Conservation (phyloP, 2,888 invertebrate species). For the Ochropacha duplaris region DNA sequence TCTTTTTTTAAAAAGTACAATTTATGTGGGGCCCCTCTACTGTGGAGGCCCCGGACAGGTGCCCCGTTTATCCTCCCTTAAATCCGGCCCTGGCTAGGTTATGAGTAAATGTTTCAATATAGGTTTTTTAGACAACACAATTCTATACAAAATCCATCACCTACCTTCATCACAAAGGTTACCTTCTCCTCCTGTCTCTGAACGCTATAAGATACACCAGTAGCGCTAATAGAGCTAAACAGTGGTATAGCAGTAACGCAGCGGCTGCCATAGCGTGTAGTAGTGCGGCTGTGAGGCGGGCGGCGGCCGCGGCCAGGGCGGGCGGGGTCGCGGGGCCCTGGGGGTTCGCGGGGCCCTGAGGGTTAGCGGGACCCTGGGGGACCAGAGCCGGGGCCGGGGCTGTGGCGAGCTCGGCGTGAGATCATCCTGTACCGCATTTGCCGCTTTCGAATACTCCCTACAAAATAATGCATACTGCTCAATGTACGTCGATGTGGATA, state of each 20-base stretch:
- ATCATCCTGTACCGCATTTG: conserved; percentile 91
- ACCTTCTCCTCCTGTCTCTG: neutral
- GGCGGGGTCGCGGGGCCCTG: conserved; percentile 29
- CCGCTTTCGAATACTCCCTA: conserved; percentile 93
- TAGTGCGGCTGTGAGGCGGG: conserved; percentile 26
- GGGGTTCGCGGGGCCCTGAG: conserved; percentile 32
- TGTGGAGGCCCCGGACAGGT: no score
- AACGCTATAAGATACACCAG: conserved; percentile 31
- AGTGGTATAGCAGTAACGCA: conserved; percentile 31
- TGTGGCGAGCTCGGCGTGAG: conserved; percentile 62
- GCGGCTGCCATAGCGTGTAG: conserved; percentile 34
- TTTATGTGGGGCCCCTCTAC: no score
- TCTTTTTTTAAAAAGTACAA: no score
- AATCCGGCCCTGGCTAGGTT: no score
- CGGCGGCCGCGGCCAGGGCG: conserved; percentile 20
- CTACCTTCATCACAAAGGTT: neutral
- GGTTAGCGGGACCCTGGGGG: conserved; percentile 27
- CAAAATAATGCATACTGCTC: neutral
- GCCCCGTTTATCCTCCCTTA: no score
- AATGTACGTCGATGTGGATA: no score
- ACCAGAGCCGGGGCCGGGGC: conserved; percentile 39
- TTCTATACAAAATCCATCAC: neutral
- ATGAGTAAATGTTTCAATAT: no score
- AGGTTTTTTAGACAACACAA: neutral
- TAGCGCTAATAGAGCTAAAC: conserved; percentile 42